These are phyloP conservation scores for Spilarctia lutea DNA, from an alignment of 2,888 invertebrate genomes.

Conservation along the genomic window DNA sequence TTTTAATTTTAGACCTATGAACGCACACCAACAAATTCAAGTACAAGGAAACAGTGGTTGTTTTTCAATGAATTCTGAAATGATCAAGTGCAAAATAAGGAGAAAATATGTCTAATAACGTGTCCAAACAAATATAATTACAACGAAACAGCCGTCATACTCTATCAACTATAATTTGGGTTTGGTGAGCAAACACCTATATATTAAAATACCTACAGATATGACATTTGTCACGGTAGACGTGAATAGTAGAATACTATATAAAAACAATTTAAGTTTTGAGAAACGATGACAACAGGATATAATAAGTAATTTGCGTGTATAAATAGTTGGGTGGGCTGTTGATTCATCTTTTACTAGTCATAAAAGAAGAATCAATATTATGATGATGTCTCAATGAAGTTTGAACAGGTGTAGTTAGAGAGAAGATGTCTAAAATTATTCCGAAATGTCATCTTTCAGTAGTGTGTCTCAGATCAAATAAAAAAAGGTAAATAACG, in stretches of 20 bases:
- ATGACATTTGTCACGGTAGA: not conserved
- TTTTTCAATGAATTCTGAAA: not conserved
- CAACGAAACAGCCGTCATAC: not conserved
- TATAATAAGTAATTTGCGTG: too few relatives aligned
- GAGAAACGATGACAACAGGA: too few relatives aligned
- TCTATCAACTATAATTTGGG: not conserved
- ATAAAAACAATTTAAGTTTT: too few relatives aligned
- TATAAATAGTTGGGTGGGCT: too few relatives aligned
- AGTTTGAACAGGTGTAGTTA: slow-evolving; percentile 1
- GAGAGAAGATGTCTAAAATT: not conserved
- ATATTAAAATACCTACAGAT: too few relatives aligned
- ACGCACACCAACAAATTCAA: too few relatives aligned
- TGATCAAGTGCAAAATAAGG: too few relatives aligned
- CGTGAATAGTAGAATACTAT: not conserved
- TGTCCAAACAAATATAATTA: not conserved
- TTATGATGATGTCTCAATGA: not conserved
- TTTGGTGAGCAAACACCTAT: not conserved
- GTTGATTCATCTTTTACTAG: too few relatives aligned
- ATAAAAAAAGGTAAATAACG: too few relatives aligned
- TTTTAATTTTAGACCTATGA: too few relatives aligned
- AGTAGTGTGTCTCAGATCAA: too few relatives aligned
- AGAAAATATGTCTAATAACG: not conserved
- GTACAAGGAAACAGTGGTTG: not conserved
- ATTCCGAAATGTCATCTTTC: not conserved
- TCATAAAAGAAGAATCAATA: not conserved